Conservation (phyloP, 2,113 vertebrate genomes). For the Pterocles orientalis region DNA sequence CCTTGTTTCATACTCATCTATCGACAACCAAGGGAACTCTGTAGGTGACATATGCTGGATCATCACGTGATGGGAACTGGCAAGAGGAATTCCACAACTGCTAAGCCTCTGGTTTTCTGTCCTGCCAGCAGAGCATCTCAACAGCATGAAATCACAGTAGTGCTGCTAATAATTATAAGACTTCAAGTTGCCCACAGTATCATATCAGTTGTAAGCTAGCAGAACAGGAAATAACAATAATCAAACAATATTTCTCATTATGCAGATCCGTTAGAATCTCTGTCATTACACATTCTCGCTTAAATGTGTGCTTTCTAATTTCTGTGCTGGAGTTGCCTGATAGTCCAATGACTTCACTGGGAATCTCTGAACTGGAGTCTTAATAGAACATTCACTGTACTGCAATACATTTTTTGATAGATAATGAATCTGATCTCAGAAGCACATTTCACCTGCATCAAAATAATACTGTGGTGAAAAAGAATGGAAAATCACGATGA, state of each 20-base stretch:
- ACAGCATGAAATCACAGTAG: background rate
- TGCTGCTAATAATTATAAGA: background rate
- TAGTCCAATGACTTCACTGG: background rate
- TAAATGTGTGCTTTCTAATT: background rate
- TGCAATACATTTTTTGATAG: background rate
- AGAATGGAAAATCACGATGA: background rate
- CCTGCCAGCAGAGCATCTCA: background rate
- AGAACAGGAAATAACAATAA: background rate
- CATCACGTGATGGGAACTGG: background rate
- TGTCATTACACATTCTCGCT: background rate
- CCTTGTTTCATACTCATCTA: background rate
- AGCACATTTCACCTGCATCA: background rate
- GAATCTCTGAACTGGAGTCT: background rate
- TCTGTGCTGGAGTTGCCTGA: background rate
- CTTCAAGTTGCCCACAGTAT: background rate
- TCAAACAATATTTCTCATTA: conserved; percentile 25
- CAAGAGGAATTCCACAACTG: background rate
- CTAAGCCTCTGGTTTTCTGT: background rate
- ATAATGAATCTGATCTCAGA: background rate
- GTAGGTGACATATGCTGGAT: background rate
- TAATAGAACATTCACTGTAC: background rate
- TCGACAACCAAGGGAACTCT: background rate
- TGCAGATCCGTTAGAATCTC: background rate
- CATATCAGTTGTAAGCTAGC: conserved; percentile 18
- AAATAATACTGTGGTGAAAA: background rate